phyloP scores from a whole-genome alignment of 2,797 vertebrate genomes.

The Synaphobranchus kaupii region DNA sequence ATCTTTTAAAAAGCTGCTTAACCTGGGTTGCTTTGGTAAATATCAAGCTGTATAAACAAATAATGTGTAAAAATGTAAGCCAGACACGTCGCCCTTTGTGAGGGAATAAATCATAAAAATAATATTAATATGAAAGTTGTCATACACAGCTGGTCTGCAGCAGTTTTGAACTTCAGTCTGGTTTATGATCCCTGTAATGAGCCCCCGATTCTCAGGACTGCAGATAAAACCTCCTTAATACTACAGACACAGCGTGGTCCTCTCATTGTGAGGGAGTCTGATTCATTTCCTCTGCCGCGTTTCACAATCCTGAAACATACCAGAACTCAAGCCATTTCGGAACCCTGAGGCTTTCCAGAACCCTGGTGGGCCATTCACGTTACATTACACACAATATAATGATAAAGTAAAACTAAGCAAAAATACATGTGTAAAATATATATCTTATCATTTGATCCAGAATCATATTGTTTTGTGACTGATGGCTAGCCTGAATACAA shows the following conservation, averaged over 20 bases:
- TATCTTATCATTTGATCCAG: background rate
- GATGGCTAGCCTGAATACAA: background rate
- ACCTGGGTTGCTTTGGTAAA: background rate
- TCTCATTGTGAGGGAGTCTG: background rate
- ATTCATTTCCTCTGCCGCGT: background rate
- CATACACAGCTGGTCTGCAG: background rate
- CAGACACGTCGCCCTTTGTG: background rate
- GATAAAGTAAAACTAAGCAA: background rate
- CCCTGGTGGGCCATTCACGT: background rate
- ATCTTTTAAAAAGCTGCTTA: background rate
- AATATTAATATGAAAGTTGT: background rate
- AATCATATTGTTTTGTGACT: too few relatives aligned
- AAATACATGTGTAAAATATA: background rate
- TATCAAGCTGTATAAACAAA: background rate
- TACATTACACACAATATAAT: background rate
- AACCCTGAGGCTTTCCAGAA: background rate
- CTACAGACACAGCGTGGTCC: background rate
- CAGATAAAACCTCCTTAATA: background rate
- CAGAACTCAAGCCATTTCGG: background rate
- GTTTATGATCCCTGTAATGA: background rate
- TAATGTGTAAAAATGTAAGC: background rate
- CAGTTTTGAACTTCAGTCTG: background rate
- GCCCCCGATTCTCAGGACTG: background rate
- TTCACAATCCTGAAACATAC: background rate
- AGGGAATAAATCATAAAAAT: background rate